phyloP scores from a whole-genome alignment of 1,140 invertebrate species.

The Achatina immaculata region DNA sequence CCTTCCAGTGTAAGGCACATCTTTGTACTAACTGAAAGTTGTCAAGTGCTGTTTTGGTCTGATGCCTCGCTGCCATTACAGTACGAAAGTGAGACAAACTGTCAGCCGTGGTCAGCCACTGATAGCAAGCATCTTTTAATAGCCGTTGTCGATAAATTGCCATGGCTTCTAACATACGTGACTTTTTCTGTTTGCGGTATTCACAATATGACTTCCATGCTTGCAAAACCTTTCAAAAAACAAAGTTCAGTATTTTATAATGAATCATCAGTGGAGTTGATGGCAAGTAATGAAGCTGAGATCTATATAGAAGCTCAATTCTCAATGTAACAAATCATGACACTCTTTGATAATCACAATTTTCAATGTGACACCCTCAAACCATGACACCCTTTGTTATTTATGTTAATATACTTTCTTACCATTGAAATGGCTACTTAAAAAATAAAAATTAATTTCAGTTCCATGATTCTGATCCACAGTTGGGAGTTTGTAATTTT shows the following conservation, averaged over 20 bases:
- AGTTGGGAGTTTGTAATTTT: no score
- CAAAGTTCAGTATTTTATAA: background rate
- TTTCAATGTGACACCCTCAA: background rate
- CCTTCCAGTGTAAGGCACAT: conserved; percentile 58
- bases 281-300: background rate
- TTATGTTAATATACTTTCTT: background rate
- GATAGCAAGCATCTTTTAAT: conserved; percentile 48
- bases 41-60: conserved; percentile 51
- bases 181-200: conserved; percentile 51
- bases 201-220: conserved; percentile 48
- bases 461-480: no score
- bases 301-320: background rate
- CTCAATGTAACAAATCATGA: background rate
- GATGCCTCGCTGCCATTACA: conserved; percentile 52
- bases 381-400: background rate
- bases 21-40: conserved; percentile 48
- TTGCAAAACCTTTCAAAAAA: conserved; percentile 51
- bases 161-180: conserved; percentile 44
- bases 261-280: conserved; percentile 24
- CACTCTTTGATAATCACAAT: background rate
- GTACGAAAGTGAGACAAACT: conserved; percentile 52
- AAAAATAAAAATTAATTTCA: no score
- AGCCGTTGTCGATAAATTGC: conserved; percentile 41
- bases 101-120: conserved; percentile 56
- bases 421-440: no score